Conservation (phyloP, 2,888 invertebrate genomes). For the Sinohyriopsis cumingii region DNA sequence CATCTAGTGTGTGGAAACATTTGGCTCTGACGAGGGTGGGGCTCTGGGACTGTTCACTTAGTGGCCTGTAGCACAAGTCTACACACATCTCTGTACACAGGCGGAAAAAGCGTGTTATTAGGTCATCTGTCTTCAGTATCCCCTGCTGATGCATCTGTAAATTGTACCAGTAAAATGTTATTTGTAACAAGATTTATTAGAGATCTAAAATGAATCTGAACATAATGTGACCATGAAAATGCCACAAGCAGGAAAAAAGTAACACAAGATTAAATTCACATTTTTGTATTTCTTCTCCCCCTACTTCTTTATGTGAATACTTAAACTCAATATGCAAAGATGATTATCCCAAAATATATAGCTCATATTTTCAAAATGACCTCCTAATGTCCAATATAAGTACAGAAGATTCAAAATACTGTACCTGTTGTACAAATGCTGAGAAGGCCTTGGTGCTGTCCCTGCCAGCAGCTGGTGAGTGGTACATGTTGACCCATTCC, state of each 20-base stretch:
- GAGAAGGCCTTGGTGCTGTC: slow-evolving; percentile 86
- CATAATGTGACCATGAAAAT: neutral
- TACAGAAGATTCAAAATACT: neutral
- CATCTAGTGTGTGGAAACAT: slow-evolving; percentile 95
- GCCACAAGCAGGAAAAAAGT: no score
- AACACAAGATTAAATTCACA: neutral
- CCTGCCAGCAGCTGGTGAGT: slow-evolving; percentile 77
- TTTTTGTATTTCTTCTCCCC: no score
- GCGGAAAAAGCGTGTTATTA: slow-evolving; percentile 97
- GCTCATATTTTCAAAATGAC: no score
- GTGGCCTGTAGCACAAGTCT: slow-evolving; percentile 90
- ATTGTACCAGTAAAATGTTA: neutral
- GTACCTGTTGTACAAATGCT: slow-evolving; percentile 87
- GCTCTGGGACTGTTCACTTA: slow-evolving; percentile 79
- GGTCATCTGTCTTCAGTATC: slow-evolving; percentile 96
- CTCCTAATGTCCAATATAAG: no score
- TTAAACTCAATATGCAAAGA: no score
- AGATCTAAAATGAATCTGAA: neutral
- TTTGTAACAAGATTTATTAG: neutral
- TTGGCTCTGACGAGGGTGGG: slow-evolving; percentile 84
- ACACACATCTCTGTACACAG: slow-evolving; percentile 97
- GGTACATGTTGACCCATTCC: slow-evolving; percentile 95
- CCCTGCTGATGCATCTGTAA: slow-evolving; percentile 93
- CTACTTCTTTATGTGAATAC: no score
- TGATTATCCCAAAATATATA: no score